A percentile compares a stretch with the other conserved stretches of the same genome.
Conservation (phyloP, 2,113 vertebrate species). For the Smithornis capensis region DNA sequence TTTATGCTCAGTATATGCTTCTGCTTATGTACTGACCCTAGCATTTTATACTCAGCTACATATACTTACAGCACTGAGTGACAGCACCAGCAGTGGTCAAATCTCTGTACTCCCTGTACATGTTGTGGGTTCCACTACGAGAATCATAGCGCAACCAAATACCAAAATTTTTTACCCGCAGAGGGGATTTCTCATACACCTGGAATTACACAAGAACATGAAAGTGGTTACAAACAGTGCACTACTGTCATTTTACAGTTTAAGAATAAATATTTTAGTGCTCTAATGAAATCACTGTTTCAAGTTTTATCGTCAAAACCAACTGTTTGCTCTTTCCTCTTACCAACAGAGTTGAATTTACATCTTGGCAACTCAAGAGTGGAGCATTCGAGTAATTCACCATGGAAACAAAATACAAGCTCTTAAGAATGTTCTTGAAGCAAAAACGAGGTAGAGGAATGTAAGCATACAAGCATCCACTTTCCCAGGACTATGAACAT, state of each 20-base stretch:
- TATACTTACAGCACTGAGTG: constrained; percentile 95
- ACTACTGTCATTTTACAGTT: background rate
- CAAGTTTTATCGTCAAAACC: background rate
- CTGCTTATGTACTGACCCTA: background rate
- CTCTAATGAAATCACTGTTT: accelerated
- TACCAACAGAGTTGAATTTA: background rate
- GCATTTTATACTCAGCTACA: background rate
- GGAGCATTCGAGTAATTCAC: background rate
- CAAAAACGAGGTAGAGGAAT: accelerated
- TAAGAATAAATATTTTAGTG: background rate
- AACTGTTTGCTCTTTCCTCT: background rate
- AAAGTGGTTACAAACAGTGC: background rate
- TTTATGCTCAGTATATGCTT: background rate
- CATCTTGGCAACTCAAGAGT: background rate
- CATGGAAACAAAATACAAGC: accelerated
- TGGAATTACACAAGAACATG: constrained; percentile 37
- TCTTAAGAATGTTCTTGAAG: background rate
- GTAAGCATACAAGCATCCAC: background rate
- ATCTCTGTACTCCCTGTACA: constrained; percentile 98
- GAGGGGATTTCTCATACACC: constrained; percentile 93
- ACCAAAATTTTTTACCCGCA: constrained; percentile 96
- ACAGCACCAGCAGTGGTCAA: constrained; percentile 94
- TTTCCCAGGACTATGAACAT: background rate
- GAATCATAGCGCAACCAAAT: constrained; percentile 99
- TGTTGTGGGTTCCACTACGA: constrained; percentile 97